These are phyloP conservation scores for Cisticola juncidis DNA, from an alignment of 2,113 vertebrate genomes.

Conservation along the genomic window DNA sequence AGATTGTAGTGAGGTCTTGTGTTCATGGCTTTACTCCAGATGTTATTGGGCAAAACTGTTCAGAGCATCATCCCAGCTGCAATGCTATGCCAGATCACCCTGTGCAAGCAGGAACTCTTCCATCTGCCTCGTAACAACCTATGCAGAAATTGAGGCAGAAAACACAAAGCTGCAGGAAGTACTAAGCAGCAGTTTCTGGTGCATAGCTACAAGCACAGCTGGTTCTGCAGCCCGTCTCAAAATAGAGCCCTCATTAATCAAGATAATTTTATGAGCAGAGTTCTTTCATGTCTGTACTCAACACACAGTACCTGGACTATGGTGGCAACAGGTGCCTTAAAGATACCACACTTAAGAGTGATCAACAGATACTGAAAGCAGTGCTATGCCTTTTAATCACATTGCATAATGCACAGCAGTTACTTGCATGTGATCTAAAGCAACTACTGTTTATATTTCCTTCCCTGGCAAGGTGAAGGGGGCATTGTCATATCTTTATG, in stretches of 20 bases:
- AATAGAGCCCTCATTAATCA: not conserved
- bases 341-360: not conserved
- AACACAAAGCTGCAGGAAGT: not conserved
- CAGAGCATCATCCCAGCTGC: fast-evolving
- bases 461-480: not conserved
- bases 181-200: not conserved
- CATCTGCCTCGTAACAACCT: not conserved
- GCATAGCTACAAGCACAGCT: not conserved
- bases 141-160: not conserved
- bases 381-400: not conserved
- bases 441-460: not conserved
- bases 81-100: not conserved
- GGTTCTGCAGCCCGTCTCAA: not conserved
- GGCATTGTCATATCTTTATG: not conserved
- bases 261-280: not conserved
- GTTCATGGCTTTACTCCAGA: not conserved
- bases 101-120: not conserved
- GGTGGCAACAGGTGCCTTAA: not conserved
- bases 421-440: not conserved
- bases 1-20: not conserved
- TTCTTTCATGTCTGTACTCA: not conserved
- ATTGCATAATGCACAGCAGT: not conserved
- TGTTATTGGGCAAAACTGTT: not conserved
- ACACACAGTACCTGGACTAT: not conserved
- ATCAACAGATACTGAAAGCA: not conserved